phyloP scores from a whole-genome alignment of 2,888 invertebrate species.

The Trichopoda pennipes region DNA sequence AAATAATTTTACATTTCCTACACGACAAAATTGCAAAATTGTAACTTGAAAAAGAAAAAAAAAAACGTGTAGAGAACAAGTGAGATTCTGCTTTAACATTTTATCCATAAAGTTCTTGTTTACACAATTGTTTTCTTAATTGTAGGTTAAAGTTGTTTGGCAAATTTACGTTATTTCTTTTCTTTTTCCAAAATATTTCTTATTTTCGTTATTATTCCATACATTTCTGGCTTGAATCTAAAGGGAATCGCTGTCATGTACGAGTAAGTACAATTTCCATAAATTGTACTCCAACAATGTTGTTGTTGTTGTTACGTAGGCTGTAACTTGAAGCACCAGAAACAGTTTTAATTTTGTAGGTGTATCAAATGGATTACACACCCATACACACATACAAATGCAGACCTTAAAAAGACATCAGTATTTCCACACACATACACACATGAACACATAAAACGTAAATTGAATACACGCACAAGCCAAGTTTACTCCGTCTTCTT shows the following conservation, averaged over 20 bases:
- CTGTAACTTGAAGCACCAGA: constrained; percentile 40
- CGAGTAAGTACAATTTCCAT: constrained; percentile 26
- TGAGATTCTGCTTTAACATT: constrained; percentile 14
- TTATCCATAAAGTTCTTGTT: constrained; percentile 47
- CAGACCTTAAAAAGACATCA: constrained; percentile 41
- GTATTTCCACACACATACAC: neutral
- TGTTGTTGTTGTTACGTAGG: constrained; percentile 35
- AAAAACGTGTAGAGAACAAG: neutral
- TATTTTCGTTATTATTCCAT: constrained; percentile 51
- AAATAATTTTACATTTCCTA: constrained; percentile 25
- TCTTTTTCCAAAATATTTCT: neutral
- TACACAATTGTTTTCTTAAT: constrained; percentile 52
- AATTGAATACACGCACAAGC: constrained; percentile 12
- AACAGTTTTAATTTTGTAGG: constrained; percentile 52
- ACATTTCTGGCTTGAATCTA: constrained; percentile 35
- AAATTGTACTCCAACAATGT: constrained; percentile 11
- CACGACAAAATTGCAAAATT: constrained; percentile 52
- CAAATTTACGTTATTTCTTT: constrained; percentile 9
- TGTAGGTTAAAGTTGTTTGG: constrained; percentile 52
- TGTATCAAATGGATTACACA: constrained; percentile 49
- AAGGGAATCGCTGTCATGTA: constrained; percentile 23
- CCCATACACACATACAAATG: neutral
- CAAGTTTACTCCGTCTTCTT: constrained; percentile 20
- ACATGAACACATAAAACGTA: too few relatives aligned
- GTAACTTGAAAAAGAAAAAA: too few relatives aligned